Conservation (phyloP, 2,888 invertebrate species). For the Erynnis tages region DNA sequence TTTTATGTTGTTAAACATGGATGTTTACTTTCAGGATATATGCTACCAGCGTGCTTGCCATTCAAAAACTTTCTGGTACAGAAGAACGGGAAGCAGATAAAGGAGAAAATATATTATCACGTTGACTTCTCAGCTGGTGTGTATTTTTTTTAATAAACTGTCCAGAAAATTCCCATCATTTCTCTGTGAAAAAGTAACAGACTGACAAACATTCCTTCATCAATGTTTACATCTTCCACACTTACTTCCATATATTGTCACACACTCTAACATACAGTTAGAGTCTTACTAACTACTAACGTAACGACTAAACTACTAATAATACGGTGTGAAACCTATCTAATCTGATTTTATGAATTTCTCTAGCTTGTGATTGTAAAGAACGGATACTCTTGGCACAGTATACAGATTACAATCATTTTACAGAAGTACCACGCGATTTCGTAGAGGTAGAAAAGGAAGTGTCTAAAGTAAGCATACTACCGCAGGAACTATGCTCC, state of each 20-base stretch:
- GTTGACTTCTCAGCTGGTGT: slow-evolving; percentile 60
- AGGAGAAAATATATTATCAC: slow-evolving; percentile 47
- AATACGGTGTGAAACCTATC: too few species aligned
- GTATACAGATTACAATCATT: background rate
- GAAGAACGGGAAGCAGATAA: slow-evolving; percentile 40
- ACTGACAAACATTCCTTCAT: too few species aligned
- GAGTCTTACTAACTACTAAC: too few species aligned
- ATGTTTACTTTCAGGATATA: slow-evolving; percentile 53
- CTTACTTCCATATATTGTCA: too few species aligned
- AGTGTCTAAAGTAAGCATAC: slow-evolving; percentile 41
- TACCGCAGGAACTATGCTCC: slow-evolving; percentile 59
- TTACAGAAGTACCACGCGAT: slow-evolving; percentile 64
- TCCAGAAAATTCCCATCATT: background rate
- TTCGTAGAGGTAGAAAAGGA: slow-evolving; percentile 65
- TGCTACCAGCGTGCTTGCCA: slow-evolving; percentile 65
- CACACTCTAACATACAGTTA: too few species aligned
- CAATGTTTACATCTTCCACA: too few species aligned
- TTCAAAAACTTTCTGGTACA: slow-evolving; percentile 52
- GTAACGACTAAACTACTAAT: too few species aligned
- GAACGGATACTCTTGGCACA: too few species aligned
- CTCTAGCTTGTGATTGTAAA: too few species aligned
- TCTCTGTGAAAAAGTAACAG: too few species aligned
- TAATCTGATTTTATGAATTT: too few species aligned
- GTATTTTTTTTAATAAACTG: slow-evolving; percentile 20
- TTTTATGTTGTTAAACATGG: too few species aligned